Evolutionary conservation across 2,888 invertebrate species (phyloP).

Genomic region (Branchipolynoe longqiensis): DNA sequence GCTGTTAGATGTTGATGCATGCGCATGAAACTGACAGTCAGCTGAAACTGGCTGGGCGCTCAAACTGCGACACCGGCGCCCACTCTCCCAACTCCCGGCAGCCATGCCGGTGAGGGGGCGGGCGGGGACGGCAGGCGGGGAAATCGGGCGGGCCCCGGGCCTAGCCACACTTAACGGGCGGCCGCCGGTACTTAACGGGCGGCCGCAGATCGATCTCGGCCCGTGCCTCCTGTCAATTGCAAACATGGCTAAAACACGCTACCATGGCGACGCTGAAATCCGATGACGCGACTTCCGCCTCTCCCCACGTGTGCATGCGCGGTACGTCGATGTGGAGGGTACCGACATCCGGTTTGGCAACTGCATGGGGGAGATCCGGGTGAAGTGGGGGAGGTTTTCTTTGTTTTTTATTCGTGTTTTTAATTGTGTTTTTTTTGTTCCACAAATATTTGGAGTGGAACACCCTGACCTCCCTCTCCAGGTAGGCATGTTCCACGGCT

Average conservation of each 20-base stretch:
- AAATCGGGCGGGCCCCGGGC: not conserved
- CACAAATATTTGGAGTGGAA: no score
- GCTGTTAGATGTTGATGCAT: no score
- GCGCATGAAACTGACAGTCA: no score
- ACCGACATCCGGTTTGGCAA: not conserved
- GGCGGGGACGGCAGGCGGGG: not conserved
- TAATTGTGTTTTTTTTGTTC: no score
- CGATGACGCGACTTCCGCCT: conserved; percentile 8
- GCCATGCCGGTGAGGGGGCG: not conserved
- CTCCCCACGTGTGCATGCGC: not conserved
- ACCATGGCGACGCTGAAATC: conserved; percentile 4
- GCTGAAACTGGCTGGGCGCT: no score
- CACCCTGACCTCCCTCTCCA: no score
- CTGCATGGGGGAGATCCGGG: not conserved
- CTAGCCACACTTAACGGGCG: not conserved
- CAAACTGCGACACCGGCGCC: no score
- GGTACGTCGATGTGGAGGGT: conserved; percentile 6
- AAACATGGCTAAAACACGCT: conserved; percentile 46
- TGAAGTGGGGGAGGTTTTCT: no score
- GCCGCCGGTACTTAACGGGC: not conserved
- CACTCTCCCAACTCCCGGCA: not conserved
- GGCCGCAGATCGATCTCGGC: conserved; percentile 22
- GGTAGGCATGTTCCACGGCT: no score
- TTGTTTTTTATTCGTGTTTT: no score
- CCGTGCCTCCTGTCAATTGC: conserved; percentile 12